These are phyloP conservation scores for Ophiodon elongatus DNA, from an alignment of 2,113 vertebrate genomes.

Conservation along the genomic window DNA sequence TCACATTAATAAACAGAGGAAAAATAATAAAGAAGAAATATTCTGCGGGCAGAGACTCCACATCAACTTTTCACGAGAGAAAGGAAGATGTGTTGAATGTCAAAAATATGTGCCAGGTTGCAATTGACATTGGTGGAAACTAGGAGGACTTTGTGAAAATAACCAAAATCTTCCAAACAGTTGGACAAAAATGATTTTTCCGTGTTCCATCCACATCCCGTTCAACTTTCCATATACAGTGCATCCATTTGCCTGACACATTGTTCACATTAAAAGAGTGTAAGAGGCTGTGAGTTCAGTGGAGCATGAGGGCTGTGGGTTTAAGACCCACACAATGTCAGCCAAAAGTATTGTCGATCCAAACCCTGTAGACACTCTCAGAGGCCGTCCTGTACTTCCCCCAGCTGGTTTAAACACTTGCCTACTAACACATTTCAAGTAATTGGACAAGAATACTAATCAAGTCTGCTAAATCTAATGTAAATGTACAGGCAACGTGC, in stretches of 20 bases:
- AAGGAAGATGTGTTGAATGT: conserved; percentile 39
- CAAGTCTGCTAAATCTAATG: conserved; percentile 13
- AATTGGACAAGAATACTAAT: conserved; percentile 25
- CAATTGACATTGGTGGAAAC: conserved; percentile 66
- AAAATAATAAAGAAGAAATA: conserved; percentile 39
- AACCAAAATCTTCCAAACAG: conserved; percentile 46
- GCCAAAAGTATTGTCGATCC: background rate
- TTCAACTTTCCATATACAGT: conserved; percentile 55
- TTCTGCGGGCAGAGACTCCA: conserved; percentile 27
- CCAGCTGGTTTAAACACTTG: conserved; percentile 14
- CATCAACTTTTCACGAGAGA: conserved; percentile 25
- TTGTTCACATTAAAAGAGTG: conserved; percentile 38
- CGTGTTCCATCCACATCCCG: conserved; percentile 31
- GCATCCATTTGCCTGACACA: conserved; percentile 15
- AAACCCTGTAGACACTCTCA: background rate
- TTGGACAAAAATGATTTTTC: conserved; percentile 44
- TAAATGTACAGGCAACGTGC: conserved; percentile 16
- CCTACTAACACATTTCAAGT: conserved; percentile 11
- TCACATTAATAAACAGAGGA: conserved; percentile 56
- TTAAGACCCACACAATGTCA: background rate
- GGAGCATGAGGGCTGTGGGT: background rate
- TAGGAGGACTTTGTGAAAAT: conserved; percentile 53
- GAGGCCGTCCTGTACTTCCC: background rate
- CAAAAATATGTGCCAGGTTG: conserved; percentile 46
- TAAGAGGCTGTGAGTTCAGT: conserved; percentile 9